Base-by-base conservation (phyloP, 1,140 invertebrate genomes). In the Drosophila mayri region DNA sequence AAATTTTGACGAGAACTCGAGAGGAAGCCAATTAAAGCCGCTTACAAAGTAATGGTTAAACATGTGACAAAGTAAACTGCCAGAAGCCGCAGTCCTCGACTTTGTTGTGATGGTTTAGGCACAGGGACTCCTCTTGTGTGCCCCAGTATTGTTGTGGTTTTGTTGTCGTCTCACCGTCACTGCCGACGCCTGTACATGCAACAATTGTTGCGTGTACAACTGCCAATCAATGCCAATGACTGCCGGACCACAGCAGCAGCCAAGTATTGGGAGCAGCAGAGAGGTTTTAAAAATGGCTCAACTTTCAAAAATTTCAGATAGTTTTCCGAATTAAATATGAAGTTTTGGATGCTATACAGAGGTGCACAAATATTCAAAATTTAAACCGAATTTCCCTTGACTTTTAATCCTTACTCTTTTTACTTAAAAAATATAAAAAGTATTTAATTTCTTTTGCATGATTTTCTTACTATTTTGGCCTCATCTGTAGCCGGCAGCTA, bases 201-300 rank as follows among this genome's bases (percentile, higher is more conserved):
- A 88, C 85, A 88, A 88, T 88, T 88, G 85, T 90, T 88, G 85
- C 85, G 67, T 88, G 85, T 72, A 85, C 78, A 74, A 68, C 81
- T 84, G 81, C 85, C 81, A 90, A 90, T 90, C 85, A 90, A 88
- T 85, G 85, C 68, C 84, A 85, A 70, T 85, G 81, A 75, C 66
- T 90, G 85, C 67, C 41, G 62, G 72, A 70, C 63, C 43, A 65
- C 61, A 68, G 58, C 10, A 40, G 57, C 49, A 63, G 57, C 4
- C 50, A 52, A 76, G 32, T 28, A 70, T 22, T 20, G 52, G 35
- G 11, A 47, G 20, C 35, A 41, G 14, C 37, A 37, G 5, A 37
- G 22, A 25, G 44, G 3, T 25, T 16, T 25, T 10, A 38, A 16
- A 38, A 6, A 38, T 16, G 14, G 0, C 14, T 16, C 6, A 50